A percentile compares a stretch with the other conserved stretches of the same genome.
Evolutionary conservation across 2,888 invertebrate species (phyloP).

Genomic region (Tenthredo notha): DNA sequence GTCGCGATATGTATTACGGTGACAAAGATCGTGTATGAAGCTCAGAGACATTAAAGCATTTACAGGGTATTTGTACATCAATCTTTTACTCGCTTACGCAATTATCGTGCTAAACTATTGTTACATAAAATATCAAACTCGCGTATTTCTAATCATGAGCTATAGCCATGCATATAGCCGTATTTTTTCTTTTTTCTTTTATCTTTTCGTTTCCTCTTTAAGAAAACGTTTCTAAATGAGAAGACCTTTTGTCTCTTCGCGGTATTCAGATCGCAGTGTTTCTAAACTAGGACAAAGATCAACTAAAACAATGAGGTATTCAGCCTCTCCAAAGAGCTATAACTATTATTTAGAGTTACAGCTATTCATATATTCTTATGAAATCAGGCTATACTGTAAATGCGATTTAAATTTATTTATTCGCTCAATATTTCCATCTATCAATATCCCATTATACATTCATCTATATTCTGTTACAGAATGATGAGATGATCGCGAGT

Average conservation of each 20-base stretch:
- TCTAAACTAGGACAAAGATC: constrained; percentile 34
- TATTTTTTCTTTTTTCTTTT: constrained; percentile 22
- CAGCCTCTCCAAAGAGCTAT: neutral
- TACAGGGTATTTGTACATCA: neutral
- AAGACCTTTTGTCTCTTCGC: neutral
- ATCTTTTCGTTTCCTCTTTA: neutral
- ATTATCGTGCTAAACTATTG: neutral
- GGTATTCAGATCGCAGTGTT: neutral
- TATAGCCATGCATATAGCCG: neutral
- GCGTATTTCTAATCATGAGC: neutral
- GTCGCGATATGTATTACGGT: neutral
- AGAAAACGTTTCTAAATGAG: neutral
- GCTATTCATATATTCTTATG: neutral
- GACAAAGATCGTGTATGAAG: no score
- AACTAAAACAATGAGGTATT: neutral
- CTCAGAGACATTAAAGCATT: neutral
- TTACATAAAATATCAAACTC: neutral
- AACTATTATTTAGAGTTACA: neutral
- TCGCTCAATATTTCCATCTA: neutral
- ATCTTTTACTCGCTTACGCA: neutral
- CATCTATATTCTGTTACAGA: constrained; percentile 63
- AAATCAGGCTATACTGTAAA: neutral
- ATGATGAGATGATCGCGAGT: constrained; percentile 77
- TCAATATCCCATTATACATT: constrained; percentile 24
- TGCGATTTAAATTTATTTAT: neutral